Conservation (phyloP, 2,888 invertebrate genomes). For the Drosophila aldrichi region DNA sequence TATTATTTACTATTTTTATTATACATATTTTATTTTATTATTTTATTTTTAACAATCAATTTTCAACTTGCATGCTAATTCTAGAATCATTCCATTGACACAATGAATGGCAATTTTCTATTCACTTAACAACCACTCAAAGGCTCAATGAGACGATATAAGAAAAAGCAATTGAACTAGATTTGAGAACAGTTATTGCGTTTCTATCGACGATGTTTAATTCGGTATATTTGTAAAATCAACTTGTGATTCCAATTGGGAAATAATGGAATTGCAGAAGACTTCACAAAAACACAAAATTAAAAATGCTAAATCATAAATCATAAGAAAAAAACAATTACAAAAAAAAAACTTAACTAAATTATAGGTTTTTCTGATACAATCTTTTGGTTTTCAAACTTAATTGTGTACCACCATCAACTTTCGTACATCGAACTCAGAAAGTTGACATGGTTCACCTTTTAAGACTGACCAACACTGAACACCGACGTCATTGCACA, state of each 20-base stretch:
- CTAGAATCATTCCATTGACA: slow-evolving; percentile 19
- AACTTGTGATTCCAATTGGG: background rate
- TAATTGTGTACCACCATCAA: slow-evolving; percentile 18
- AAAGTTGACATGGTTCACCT: slow-evolving; percentile 16
- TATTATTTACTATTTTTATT: no score
- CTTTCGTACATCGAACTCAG: background rate
- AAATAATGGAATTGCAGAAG: slow-evolving; percentile 1
- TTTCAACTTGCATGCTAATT: slow-evolving; percentile 4
- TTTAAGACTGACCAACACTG: background rate
- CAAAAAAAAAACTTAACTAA: background rate
- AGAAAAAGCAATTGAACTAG: background rate
- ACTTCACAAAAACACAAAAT: slow-evolving; percentile 2
- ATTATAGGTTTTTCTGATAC: background rate
- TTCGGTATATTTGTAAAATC: slow-evolving; percentile 1
- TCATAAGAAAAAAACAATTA: no score
- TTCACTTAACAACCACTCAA: slow-evolving; percentile 10
- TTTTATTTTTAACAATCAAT: background rate
- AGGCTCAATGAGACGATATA: slow-evolving; percentile 18
- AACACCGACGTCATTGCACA: background rate
- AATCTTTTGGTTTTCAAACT: background rate
- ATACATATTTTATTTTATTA: no score
- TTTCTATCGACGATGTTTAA: background rate
- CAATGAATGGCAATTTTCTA: slow-evolving; percentile 25
- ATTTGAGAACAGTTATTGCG: background rate
- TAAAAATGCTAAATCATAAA: background rate